Conservation (phyloP, 2,797 vertebrate species). For the Setipinna tenuifilis region DNA sequence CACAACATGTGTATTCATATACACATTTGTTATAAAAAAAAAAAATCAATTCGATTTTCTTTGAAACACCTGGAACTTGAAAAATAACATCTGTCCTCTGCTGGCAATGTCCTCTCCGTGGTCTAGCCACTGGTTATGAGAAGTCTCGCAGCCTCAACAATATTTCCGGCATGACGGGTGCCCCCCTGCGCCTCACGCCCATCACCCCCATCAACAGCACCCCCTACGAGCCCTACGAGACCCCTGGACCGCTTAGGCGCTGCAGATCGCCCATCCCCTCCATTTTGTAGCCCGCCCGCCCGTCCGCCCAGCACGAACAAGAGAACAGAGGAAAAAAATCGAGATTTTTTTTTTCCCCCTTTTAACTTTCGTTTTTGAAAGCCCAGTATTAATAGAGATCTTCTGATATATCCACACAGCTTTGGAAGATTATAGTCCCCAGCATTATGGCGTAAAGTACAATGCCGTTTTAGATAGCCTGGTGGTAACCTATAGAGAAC, state of each 20-base stretch:
- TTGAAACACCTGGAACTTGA: background rate
- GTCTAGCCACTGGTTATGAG: conserved; percentile 85
- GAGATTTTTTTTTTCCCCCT: background rate
- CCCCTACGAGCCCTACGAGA: conserved; percentile 85
- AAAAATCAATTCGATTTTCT: background rate
- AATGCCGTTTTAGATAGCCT: conserved; percentile 24
- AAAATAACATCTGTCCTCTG: conserved; percentile 33
- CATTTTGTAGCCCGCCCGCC: conserved; percentile 80
- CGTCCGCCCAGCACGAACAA: background rate
- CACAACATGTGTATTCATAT: background rate
- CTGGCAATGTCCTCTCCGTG: conserved; percentile 13
- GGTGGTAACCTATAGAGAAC: conserved; percentile 13
- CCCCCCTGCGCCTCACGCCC: conserved; percentile 84
- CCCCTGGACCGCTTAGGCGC: conserved; percentile 81
- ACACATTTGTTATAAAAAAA: background rate
- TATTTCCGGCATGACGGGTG: conserved; percentile 88
- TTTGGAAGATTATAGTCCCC: conserved; percentile 16
- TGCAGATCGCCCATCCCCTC: conserved; percentile 89
- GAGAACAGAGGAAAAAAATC: background rate
- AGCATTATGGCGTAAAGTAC: conserved; percentile 7
- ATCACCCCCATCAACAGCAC: conserved; percentile 85
- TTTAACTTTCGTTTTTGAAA: background rate
- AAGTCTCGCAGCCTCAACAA: conserved; percentile 95
- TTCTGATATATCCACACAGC: conserved; percentile 18
- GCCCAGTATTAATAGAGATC: background rate